These are phyloP conservation scores for Corythornis cristatus DNA, from an alignment of 2,113 vertebrate species.

Conservation along the genomic window DNA sequence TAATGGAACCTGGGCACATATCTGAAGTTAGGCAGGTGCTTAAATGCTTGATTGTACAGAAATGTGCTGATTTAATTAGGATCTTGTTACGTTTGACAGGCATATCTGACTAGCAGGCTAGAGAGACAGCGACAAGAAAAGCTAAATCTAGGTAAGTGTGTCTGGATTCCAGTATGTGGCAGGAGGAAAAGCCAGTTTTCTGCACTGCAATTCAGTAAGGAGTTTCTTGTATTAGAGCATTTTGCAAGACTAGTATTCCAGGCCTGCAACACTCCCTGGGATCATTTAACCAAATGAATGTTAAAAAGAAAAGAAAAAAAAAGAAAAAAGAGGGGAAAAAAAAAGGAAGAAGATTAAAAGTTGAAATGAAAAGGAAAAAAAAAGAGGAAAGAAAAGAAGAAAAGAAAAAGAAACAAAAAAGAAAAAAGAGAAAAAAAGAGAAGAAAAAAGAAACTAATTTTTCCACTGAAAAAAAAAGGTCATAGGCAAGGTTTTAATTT, in stretches of 20 bases:
- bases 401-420: not conserved
- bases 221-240: not conserved
- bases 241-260: not conserved
- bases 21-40: constrained; percentile 41
- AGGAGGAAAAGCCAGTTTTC: not conserved
- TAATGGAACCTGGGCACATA: not conserved
- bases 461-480: not conserved
- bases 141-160: not conserved
- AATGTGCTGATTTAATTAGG: constrained; percentile 32
- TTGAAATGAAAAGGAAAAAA: not conserved
- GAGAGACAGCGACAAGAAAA: not conserved
- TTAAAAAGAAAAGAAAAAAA: not conserved
- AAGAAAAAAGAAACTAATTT: too few species aligned
- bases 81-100: constrained; percentile 8
- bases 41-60: constrained; percentile 27
- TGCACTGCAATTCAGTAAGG: not conserved
- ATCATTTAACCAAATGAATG: not conserved
- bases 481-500: not conserved
- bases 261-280: not conserved
- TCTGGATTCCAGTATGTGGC: not conserved
- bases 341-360: too few species aligned
- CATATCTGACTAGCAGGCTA: constrained; percentile 6
- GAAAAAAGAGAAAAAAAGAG: too few species aligned
- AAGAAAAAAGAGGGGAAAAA: too few species aligned
- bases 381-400: too few species aligned